Evolutionary conservation across 2,888 invertebrate genomes (phyloP).

Genomic region (Deilephila porcellus): DNA sequence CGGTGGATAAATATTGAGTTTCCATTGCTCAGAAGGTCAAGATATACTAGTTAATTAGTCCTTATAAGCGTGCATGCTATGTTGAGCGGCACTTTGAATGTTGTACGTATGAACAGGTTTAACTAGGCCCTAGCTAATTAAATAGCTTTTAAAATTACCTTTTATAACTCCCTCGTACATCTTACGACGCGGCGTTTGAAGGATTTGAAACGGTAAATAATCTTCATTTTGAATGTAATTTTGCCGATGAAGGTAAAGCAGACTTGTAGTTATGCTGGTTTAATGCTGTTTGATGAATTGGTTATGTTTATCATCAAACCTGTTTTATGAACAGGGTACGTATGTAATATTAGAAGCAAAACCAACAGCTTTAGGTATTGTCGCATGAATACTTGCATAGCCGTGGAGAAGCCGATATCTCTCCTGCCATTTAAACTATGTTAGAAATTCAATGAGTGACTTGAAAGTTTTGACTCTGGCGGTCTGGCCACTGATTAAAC

Average conservation of each 20-base stretch:
- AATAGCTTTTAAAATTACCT: neutral
- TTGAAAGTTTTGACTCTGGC: no score
- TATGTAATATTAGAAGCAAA: no score
- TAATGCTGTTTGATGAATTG: neutral
- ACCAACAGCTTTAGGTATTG: no score
- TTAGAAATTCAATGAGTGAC: no score
- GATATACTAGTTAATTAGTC: conserved; percentile 24
- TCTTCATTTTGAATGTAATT: neutral
- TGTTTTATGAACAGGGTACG: no score
- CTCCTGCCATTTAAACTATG: no score
- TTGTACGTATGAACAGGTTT: neutral
- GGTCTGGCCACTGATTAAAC: no score
- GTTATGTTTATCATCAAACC: no score
- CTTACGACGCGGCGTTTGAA: neutral
- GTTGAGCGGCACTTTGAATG: conserved; percentile 2
- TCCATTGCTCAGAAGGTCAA: conserved; percentile 54
- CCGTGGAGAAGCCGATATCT: no score
- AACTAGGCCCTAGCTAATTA: neutral
- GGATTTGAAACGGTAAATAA: neutral
- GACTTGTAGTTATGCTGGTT: neutral
- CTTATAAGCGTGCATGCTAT: conserved; percentile 4
- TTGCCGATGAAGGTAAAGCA: no score
- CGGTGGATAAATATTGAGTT: conserved; percentile 51
- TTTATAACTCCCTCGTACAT: neutral
- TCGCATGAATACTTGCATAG: no score